Percentiles rank a stretch among this genome's conserved stretches.
Conservation (phyloP, 2,888 invertebrate species). For the Helicoverpa assulta region DNA sequence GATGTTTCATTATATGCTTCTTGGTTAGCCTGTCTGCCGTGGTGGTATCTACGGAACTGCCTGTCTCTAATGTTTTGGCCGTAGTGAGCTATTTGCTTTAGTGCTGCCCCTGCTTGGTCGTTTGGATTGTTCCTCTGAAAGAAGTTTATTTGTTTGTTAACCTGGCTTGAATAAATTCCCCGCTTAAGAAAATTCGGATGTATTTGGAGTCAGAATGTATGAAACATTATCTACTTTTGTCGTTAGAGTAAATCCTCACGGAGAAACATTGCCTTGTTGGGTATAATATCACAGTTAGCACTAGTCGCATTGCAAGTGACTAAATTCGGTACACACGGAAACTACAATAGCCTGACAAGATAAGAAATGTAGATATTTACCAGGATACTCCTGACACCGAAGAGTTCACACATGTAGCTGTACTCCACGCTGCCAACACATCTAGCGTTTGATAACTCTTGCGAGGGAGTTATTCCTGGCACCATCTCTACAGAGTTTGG, state of each 20-base stretch:
- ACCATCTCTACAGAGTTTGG: conserved; percentile 52
- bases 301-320: too few relatives aligned
- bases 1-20: conserved; percentile 65
- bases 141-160: too few relatives aligned
- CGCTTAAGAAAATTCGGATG: too few relatives aligned
- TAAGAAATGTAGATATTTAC: conserved; percentile 47
- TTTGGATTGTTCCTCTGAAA: conserved; percentile 35
- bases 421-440: conserved; percentile 61
- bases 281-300: too few relatives aligned
- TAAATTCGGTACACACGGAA: too few relatives aligned
- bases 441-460: conserved; percentile 56
- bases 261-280: too few relatives aligned
- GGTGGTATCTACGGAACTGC: conserved; percentile 76
- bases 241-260: too few relatives aligned
- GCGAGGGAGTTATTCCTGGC: conserved; percentile 7
- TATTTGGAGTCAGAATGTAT: too few relatives aligned
- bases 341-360: too few relatives aligned
- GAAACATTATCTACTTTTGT: too few relatives aligned
- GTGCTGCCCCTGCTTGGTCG: conserved; percentile 68
- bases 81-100: conserved; percentile 81
- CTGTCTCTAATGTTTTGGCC: conserved; percentile 80
- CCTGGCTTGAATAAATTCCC: too few relatives aligned
- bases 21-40: conserved; percentile 68
- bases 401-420: conserved; percentile 64
- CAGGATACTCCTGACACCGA: conserved; percentile 60